Conservation (phyloP, 2,888 invertebrate species). For the Pasiphila rectangulata region DNA sequence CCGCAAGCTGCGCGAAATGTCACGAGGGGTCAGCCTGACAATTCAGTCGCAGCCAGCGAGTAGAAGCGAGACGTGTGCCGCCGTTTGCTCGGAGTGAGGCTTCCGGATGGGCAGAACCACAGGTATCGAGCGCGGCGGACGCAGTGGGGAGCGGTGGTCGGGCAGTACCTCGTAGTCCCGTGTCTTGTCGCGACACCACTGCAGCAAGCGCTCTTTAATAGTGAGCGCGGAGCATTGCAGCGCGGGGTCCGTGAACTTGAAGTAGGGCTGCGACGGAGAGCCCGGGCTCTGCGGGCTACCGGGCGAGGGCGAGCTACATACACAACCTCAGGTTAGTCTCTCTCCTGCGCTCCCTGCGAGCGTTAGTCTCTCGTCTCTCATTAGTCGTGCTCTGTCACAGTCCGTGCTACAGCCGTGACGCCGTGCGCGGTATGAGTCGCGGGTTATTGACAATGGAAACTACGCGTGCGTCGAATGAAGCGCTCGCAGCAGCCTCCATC, state of each 20-base stretch:
- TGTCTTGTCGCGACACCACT: constrained; percentile 98
- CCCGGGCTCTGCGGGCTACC: constrained; percentile 83
- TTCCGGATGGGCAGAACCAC: too few species aligned
- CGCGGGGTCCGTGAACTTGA: constrained; percentile 95
- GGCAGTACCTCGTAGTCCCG: constrained; percentile 95
- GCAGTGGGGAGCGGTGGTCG: constrained; percentile 41
- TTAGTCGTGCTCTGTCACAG: constrained; percentile 49
- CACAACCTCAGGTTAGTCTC: constrained; percentile 70
- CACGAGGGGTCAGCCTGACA: constrained; percentile 4
- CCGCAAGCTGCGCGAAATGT: too few species aligned
- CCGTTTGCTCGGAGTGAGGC: too few species aligned
- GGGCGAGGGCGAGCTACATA: constrained; percentile 89
- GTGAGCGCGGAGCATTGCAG: constrained; percentile 95
- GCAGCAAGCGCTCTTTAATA: constrained; percentile 97
- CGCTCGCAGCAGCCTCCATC: constrained; percentile 34
- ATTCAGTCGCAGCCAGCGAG: not conserved
- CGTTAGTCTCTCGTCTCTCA: constrained; percentile 37
- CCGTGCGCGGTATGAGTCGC: constrained; percentile 39
- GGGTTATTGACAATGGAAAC: constrained; percentile 51
- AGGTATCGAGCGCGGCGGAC: constrained; percentile 15
- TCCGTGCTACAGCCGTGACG: constrained; percentile 44
- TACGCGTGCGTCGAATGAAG: constrained; percentile 38
- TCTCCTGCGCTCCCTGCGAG: constrained; percentile 25
- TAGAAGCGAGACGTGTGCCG: not conserved
- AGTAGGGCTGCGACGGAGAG: constrained; percentile 87